Percentiles rank a stretch among this genome's conserved stretches.
These are phyloP conservation scores for Pyrochroa serraticornis DNA, from an alignment of 2,888 invertebrate species.

Conservation along the genomic window DNA sequence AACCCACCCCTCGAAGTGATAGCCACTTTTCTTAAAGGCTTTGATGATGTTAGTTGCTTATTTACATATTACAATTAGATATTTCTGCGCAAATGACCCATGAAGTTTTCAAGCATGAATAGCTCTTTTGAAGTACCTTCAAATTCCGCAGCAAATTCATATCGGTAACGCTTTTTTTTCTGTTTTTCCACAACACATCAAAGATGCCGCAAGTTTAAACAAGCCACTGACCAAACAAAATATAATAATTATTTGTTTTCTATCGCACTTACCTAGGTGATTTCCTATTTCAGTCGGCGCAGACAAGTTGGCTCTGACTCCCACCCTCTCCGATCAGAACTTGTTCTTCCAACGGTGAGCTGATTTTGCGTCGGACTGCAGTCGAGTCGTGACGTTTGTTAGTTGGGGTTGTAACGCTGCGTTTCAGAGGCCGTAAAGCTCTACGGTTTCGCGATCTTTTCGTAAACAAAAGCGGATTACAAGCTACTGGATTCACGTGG, in stretches of 20 bases:
- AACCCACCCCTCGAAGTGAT: no score
- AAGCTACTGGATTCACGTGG: slow-evolving; percentile 15
- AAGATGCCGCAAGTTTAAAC: slow-evolving; percentile 2
- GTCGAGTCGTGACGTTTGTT: slow-evolving; percentile 30
- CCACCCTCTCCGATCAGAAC: slow-evolving; percentile 28
- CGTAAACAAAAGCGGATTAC: slow-evolving; percentile 18
- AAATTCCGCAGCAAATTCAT: no score
- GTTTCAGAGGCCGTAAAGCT: slow-evolving; percentile 2
- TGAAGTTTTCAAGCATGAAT: no score
- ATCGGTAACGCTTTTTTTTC: no score
- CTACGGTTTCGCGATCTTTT: slow-evolving; percentile 16
- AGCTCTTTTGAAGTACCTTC: no score
- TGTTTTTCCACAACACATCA: neutral
- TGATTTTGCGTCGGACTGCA: slow-evolving; percentile 31
- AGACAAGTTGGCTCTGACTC: slow-evolving; percentile 35
- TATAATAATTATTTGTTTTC: slow-evolving; percentile 20
- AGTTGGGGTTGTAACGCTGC: slow-evolving; percentile 25
- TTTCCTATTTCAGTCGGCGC: slow-evolving; percentile 29
- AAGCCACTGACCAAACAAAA: no score
- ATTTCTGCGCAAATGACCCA: no score
- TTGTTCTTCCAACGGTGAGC: slow-evolving; percentile 29
- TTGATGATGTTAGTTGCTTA: no score
- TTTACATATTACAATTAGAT: no score
- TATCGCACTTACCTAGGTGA: slow-evolving; percentile 17
- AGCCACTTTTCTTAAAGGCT: no score